phyloP scores from a whole-genome alignment of 2,797 vertebrate species.

The Spea hammondii region DNA sequence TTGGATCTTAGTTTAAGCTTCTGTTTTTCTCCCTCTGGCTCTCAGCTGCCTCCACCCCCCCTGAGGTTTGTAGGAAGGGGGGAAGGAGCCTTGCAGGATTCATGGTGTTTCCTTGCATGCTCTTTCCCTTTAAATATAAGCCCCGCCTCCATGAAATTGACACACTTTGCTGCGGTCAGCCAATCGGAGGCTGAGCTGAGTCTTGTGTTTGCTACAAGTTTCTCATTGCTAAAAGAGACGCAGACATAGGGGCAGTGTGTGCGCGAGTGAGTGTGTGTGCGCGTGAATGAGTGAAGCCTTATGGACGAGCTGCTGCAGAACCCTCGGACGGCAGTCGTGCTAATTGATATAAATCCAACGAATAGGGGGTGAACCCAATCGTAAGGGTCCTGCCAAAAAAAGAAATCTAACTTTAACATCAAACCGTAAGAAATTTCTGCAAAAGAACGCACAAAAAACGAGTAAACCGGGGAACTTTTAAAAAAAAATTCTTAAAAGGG shows the following conservation, averaged over 20 bases:
- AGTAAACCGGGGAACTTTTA: neutral
- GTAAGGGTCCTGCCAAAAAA: neutral
- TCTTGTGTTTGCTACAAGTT: slow-evolving; percentile 56
- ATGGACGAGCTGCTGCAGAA: neutral
- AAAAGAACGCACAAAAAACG: too few species aligned
- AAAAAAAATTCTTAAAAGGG: neutral
- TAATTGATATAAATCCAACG: neutral
- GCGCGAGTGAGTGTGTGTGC: slow-evolving; percentile 40
- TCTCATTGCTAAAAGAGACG: slow-evolving; percentile 41
- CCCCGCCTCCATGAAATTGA: slow-evolving; percentile 51
- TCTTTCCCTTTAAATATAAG: slow-evolving; percentile 62
- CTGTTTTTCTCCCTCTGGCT: neutral
- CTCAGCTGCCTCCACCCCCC: slow-evolving; percentile 17
- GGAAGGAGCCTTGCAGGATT: neutral
- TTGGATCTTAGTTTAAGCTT: neutral
- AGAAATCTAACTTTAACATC: too few species aligned
- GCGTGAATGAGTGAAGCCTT: neutral
- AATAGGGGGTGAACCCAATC: neutral
- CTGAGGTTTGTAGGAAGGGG: slow-evolving; percentile 24
- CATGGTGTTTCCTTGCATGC: slow-evolving; percentile 6
- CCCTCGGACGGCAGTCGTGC: neutral
- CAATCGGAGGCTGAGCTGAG: slow-evolving; percentile 54
- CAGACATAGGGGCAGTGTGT: neutral
- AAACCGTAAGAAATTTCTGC: too few species aligned
- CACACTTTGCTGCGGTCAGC: slow-evolving; percentile 47